phyloP scores from a whole-genome alignment of 2,113 vertebrate genomes.

The Neotragus pygmaeus region DNA sequence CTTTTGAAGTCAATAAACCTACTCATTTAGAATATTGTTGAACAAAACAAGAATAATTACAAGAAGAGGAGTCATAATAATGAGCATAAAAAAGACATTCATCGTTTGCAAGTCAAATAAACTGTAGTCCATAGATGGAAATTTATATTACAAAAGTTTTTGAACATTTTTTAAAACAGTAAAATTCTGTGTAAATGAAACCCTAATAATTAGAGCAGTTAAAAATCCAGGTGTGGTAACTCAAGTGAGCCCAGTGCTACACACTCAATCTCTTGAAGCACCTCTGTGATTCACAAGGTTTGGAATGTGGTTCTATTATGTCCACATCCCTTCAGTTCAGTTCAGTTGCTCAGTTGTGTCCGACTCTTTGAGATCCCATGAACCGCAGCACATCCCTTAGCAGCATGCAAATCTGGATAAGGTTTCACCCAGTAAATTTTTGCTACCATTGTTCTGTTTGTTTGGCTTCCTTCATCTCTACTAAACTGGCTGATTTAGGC shows the following conservation, averaged over 20 bases:
- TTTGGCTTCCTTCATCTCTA: not conserved
- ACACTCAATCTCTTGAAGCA: not conserved
- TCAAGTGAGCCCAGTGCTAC: not conserved
- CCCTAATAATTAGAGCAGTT: not conserved
- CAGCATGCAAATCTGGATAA: not conserved
- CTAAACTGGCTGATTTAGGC: not conserved
- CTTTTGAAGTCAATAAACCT: not conserved
- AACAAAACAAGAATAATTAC: slow-evolving; percentile 3
- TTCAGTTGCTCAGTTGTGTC: no score
- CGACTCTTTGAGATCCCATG: no score
- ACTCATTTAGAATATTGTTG: not conserved
- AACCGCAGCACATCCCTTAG: not conserved
- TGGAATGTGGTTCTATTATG: not conserved
- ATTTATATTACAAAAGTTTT: not conserved
- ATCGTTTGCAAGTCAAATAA: not conserved
- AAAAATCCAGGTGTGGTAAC: not conserved
- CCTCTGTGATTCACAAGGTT: not conserved
- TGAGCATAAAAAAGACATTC: not conserved
- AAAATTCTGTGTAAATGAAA: not conserved
- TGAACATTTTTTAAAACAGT: no score
- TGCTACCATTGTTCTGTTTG: not conserved
- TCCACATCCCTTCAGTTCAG: not conserved
- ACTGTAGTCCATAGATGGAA: not conserved
- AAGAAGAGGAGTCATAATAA: not conserved
- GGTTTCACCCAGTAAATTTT: not conserved